phyloP scores from a whole-genome alignment of 2,888 invertebrate species.

The Morpho achilles region DNA sequence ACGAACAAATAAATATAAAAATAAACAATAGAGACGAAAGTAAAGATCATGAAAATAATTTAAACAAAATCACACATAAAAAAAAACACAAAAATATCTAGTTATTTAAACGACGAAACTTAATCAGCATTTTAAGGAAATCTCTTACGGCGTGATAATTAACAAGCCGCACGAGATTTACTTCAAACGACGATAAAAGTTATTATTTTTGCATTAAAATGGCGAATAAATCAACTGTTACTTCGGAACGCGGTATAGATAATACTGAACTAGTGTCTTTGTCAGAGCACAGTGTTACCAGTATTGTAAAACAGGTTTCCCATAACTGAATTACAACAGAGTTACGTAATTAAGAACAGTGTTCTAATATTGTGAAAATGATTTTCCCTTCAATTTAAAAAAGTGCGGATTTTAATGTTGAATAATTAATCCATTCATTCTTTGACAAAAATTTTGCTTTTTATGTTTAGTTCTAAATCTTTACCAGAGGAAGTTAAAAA shows the following conservation, averaged over 20 bases:
- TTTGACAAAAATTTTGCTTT: too few species aligned
- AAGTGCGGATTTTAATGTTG: too few species aligned
- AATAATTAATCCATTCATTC: too few species aligned
- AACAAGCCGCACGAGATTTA: constrained; percentile 75
- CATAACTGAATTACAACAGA: constrained; percentile 17
- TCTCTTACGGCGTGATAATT: constrained; percentile 52
- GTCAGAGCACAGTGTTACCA: constrained; percentile 20
- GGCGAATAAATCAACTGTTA: background rate
- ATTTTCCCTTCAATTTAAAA: too few species aligned
- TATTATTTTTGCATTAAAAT: background rate
- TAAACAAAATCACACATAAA: too few species aligned
- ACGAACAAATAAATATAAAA: background rate
- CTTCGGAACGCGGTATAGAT: background rate
- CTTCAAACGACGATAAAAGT: constrained; percentile 45
- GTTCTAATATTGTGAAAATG: background rate
- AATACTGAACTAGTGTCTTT: constrained; percentile 17
- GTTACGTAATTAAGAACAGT: constrained; percentile 5
- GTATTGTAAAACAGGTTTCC: constrained; percentile 12
- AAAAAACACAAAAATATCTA: too few species aligned
- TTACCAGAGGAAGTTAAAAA: too few species aligned
- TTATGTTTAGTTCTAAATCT: too few species aligned
- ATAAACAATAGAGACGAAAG: background rate
- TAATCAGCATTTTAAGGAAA: constrained; percentile 54
- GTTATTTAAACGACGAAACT: constrained; percentile 11
- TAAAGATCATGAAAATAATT: too few species aligned